phyloP scores from a whole-genome alignment of 2,888 invertebrate species.

The Alsophila aescularia region DNA sequence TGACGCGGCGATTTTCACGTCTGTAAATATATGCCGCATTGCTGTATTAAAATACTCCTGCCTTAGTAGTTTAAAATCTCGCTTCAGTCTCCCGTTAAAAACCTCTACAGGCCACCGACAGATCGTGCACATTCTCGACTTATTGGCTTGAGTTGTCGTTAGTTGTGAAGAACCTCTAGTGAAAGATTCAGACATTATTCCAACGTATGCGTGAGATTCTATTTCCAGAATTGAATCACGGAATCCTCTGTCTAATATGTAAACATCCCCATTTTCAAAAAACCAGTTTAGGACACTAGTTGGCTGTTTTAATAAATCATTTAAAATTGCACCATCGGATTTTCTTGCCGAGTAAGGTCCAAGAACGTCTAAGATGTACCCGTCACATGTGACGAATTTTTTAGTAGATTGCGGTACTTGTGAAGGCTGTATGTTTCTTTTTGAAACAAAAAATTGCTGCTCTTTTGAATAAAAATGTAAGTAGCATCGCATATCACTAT shows the following conservation, averaged over 20 bases:
- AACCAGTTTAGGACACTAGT: background rate
- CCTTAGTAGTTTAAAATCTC: slow-evolving; percentile 12
- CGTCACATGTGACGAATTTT: background rate
- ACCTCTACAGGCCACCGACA: slow-evolving; percentile 11
- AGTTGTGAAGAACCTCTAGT: background rate
- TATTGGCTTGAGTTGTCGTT: slow-evolving; percentile 2
- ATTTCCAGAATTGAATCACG: background rate
- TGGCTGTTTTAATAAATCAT: background rate
- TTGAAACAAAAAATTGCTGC: no score
- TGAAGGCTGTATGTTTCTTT: background rate
- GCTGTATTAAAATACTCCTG: slow-evolving; percentile 10
- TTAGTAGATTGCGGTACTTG: background rate
- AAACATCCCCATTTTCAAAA: background rate
- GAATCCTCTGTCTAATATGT: slow-evolving; percentile 8
- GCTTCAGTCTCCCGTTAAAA: slow-evolving; percentile 14
- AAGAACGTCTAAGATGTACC: slow-evolving; percentile 5
- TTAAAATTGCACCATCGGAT: slow-evolving; percentile 1
- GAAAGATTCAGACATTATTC: background rate
- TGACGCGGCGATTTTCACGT: slow-evolving; percentile 6
- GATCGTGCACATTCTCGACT: slow-evolving; percentile 7
- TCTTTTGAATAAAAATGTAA: no score
- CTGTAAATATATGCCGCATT: background rate
- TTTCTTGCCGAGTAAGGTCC: slow-evolving; percentile 3
- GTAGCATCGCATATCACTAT: no score
- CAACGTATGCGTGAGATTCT: background rate